phyloP scores from a whole-genome alignment of 2,113 vertebrate species.

The Casuarius casuarius region DNA sequence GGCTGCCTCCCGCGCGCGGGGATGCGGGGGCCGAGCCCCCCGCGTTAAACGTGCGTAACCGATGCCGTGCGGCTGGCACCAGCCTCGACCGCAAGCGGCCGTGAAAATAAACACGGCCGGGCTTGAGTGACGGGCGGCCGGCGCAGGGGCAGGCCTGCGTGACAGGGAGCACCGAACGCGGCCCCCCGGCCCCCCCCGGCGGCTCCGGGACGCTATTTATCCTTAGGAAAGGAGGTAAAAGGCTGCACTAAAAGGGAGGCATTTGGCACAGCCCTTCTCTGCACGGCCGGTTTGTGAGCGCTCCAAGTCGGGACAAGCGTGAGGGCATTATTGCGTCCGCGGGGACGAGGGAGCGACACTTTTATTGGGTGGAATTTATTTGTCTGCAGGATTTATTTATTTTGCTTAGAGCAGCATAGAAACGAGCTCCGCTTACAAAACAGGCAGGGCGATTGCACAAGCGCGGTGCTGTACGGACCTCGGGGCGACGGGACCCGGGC shows the following conservation, averaged over 20 bases:
- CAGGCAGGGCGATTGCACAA: not conserved
- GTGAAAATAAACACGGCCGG: conserved; percentile 74
- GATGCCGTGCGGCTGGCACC: conserved; percentile 70
- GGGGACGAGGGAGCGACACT: not conserved
- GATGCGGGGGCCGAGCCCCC: conserved; percentile 51
- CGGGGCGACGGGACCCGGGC: not conserved
- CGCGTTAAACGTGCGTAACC: conserved; percentile 57
- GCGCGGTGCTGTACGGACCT: not conserved
- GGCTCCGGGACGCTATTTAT: no score
- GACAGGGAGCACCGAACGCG: not conserved
- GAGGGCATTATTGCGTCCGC: conserved; percentile 8
- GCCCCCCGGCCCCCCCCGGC: no score
- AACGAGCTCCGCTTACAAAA: not conserved
- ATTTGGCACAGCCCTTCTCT: not conserved
- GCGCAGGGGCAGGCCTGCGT: conserved; percentile 52
- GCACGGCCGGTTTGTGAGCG: not conserved
- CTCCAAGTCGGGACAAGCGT: conserved; percentile 24
- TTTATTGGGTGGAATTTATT: conserved; percentile 56
- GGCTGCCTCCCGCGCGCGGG: conserved; percentile 51
- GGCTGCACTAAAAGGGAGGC: conserved; percentile 4
- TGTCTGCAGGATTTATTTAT: not conserved
- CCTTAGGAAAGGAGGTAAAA: conserved; percentile 53
- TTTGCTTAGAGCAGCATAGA: not conserved
- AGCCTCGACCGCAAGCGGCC: conserved; percentile 76
- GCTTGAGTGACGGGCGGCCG: conserved; percentile 69